A percentile compares a stretch with the other conserved stretches of the same genome.
Conservation (phyloP, 1,140 invertebrate genomes). For the Drosophila saltans region DNA sequence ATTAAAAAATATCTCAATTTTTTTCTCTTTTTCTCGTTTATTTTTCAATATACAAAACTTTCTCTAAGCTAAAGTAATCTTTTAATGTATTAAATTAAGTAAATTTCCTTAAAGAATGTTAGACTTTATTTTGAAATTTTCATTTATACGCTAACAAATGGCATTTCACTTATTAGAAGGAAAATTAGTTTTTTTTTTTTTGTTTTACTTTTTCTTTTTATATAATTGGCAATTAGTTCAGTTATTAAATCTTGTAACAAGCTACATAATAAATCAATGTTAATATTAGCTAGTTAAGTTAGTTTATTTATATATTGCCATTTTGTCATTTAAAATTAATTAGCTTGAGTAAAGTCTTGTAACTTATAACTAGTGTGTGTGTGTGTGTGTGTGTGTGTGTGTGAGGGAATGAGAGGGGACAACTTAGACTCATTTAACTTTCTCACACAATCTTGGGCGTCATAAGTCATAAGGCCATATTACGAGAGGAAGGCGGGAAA, state of each 20-base stretch:
- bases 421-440: conserved; percentile 9
- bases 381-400: too few relatives aligned
- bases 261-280: conserved; percentile 2
- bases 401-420: background rate
- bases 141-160: too few relatives aligned
- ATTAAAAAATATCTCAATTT: too few relatives aligned
- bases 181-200: too few relatives aligned
- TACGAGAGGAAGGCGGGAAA: background rate
- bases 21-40: too few relatives aligned
- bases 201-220: background rate
- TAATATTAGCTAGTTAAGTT: conserved; percentile 7
- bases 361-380: background rate
- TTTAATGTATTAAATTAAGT: too few relatives aligned
- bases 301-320: conserved; percentile 13
- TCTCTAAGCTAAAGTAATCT: too few relatives aligned
- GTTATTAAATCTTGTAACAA: conserved; percentile 4
- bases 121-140: too few relatives aligned
- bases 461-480: conserved; percentile 16
- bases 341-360: conserved; percentile 7
- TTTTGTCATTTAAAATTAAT: conserved; percentile 12
- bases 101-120: too few relatives aligned
- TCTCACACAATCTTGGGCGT: conserved; percentile 6
- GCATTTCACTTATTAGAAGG: too few relatives aligned
- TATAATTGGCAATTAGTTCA: conserved; percentile 10
- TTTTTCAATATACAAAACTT: too few relatives aligned